These are phyloP conservation scores for Chesias legatella DNA, from an alignment of 2,888 invertebrate genomes.

Conservation along the genomic window DNA sequence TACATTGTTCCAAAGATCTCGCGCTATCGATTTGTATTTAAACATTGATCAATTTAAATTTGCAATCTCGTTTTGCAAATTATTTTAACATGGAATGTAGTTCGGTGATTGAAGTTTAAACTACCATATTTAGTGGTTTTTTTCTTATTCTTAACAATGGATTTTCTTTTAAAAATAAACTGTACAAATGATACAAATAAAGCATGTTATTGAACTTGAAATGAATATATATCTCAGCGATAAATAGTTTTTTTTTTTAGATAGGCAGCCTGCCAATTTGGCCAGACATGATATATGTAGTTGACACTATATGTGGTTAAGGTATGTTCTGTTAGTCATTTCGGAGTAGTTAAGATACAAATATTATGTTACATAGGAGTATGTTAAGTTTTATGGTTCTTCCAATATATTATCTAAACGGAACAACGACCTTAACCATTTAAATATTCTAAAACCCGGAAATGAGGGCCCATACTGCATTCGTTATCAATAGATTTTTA, in stretches of 20 bases:
- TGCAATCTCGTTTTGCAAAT: no score
- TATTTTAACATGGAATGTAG: no score
- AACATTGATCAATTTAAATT: background rate
- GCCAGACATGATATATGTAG: conserved; percentile 36
- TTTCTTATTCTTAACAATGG: conserved; percentile 1
- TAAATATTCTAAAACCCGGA: conserved; percentile 36
- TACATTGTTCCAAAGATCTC: conserved; percentile 12
- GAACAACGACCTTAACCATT: conserved; percentile 41
- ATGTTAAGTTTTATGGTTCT: conserved; percentile 64
- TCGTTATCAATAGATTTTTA: conserved; percentile 41
- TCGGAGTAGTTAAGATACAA: conserved; percentile 44
- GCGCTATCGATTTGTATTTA: conserved; percentile 6
- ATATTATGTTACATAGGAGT: conserved; percentile 53
- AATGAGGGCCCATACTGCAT: conserved; percentile 51
- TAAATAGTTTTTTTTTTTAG: no score
- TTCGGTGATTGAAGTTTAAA: no score
- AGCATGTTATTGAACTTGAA: conserved; percentile 40
- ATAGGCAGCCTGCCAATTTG: conserved; percentile 54
- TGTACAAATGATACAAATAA: conserved; percentile 7
- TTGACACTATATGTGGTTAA: conserved; percentile 44
- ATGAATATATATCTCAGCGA: conserved; percentile 32
- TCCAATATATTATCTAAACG: conserved; percentile 64
- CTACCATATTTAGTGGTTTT: conserved; percentile 1
- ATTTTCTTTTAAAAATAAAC: conserved; percentile 2
- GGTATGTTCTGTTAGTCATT: conserved; percentile 54